Percentiles rank a stretch among this genome's conserved stretches.
phyloP scores from a whole-genome alignment of 2,888 invertebrate genomes.

The Sycophila texana region DNA sequence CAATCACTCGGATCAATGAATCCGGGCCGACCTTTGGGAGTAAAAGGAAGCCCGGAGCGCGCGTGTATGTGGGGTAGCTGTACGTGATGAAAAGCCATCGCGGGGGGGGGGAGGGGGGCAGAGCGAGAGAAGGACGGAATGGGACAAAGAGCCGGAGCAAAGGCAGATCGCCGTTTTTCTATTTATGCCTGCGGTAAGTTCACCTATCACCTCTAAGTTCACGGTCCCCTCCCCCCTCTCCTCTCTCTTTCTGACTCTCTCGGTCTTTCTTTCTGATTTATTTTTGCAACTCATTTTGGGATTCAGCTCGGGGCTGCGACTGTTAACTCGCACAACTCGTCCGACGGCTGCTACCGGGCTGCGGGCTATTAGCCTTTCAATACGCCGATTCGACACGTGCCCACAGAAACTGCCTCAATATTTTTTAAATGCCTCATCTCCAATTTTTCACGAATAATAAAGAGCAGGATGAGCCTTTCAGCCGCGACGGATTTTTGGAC shows the following conservation, averaged over 20 bases:
- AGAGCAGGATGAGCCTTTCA: too few relatives aligned
- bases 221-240: too few relatives aligned
- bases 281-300: constrained; percentile 31
- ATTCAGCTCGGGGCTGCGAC: background rate
- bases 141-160: constrained; percentile 1
- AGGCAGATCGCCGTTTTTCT: constrained; percentile 1
- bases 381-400: too few relatives aligned
- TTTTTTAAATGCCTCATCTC: too few relatives aligned
- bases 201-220: too few relatives aligned
- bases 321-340: too few relatives aligned
- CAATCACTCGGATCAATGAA: constrained; percentile 51
- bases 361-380: too few relatives aligned
- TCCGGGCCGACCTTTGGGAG: constrained; percentile 39
- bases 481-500: too few relatives aligned
- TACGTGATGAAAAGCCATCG: constrained; percentile 30
- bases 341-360: too few relatives aligned
- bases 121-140: background rate
- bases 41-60: background rate
- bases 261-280: background rate
- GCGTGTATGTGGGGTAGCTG: background rate
- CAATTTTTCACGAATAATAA: too few relatives aligned
- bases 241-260: too few relatives aligned
- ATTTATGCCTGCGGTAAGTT: background rate
- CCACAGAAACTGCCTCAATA: too few relatives aligned
- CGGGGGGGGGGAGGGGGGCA: background rate